Evolutionary conservation across 2,797 vertebrate species (phyloP).

Genomic region (Arnoldichthys spilopterus): DNA sequence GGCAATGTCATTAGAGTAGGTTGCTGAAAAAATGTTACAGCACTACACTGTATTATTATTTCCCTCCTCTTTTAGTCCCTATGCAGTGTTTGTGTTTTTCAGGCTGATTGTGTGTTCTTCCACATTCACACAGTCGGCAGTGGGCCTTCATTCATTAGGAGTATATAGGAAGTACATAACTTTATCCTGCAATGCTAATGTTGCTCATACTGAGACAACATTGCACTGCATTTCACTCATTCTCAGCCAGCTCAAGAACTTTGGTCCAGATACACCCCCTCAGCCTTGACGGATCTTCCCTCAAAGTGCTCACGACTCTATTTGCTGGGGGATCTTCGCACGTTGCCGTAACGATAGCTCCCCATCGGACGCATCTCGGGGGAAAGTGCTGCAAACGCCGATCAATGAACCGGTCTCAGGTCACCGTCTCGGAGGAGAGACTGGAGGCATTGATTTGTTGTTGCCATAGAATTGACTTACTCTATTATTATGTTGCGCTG

Average conservation of each 20-base stretch:
- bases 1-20: too few species aligned
- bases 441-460: constrained; percentile 61
- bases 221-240: too few species aligned
- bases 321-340: not conserved
- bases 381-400: constrained; percentile 57
- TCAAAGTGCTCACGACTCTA: not conserved
- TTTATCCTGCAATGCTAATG: not conserved
- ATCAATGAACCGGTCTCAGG: constrained; percentile 67
- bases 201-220: not conserved
- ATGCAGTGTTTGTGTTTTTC: too few species aligned
- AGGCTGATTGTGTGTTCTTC: too few species aligned
- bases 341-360: constrained; percentile 10
- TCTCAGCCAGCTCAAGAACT: too few species aligned
- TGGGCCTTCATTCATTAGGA: too few species aligned
- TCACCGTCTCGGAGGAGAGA: constrained; percentile 65
- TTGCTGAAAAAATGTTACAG: too few species aligned
- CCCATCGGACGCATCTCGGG: constrained; percentile 44
- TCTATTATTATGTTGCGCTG: constrained; percentile 64
- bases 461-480: constrained; percentile 64
- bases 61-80: too few species aligned
- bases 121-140: too few species aligned
- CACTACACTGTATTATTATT: too few species aligned
- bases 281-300: not conserved
- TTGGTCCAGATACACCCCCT: not conserved
- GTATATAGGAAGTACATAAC: not conserved